Base-by-base conservation (phyloP, 2,888 invertebrate genomes). In the Rutpela maculata region DNA sequence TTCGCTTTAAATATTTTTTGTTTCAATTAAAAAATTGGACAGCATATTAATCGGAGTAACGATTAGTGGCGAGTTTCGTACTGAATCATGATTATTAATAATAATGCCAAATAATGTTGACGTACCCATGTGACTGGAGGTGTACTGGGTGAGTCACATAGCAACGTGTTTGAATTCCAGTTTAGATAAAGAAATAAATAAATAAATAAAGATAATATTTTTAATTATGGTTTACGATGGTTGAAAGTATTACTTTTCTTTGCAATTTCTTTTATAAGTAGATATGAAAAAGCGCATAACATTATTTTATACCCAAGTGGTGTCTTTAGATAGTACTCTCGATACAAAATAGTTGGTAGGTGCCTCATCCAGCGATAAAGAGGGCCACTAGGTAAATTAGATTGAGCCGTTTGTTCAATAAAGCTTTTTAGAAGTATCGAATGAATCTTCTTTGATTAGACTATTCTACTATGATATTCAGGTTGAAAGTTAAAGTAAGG, bases 71-170 rank as follows among this genome's bases (percentile, higher is more conserved):
- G 15, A 2, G 12, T 10, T 18, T 63, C 10, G 35, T 17, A 63
- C 50, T 63, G 62, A 63, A 35, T 63, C 62, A 63, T 17, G 17
- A 63, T 63, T 63, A 63, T 35, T 63, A 35, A 63, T 31, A 35
- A 63, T 31, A 50, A 50, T 62, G 5, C 31, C 26, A 22, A 60
- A 43, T 50, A 50, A 50, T 35, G 62, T 35, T 63, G 35, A 35
- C 17, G 35, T 35, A 63, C 35, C 10, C 22, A 10, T 31, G 17
- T 35, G 31, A 62, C 31, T n/a, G n/a, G 17, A 17, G 35, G 31
- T 63, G 17, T 63, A 63, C 31, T 63, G 35, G 62, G 31, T 63
- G 62, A 63, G 62, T 63, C 62, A 63, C 35, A 31, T 63, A 63
- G 31, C 17, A n/a, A 15, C 31, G 0, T 62, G n/a, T 26, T 15